A percentile compares a stretch with the other conserved stretches of the same genome.
Evolutionary conservation across 2,888 invertebrate species (phyloP).

Genomic region (Drosophila bunnanda): DNA sequence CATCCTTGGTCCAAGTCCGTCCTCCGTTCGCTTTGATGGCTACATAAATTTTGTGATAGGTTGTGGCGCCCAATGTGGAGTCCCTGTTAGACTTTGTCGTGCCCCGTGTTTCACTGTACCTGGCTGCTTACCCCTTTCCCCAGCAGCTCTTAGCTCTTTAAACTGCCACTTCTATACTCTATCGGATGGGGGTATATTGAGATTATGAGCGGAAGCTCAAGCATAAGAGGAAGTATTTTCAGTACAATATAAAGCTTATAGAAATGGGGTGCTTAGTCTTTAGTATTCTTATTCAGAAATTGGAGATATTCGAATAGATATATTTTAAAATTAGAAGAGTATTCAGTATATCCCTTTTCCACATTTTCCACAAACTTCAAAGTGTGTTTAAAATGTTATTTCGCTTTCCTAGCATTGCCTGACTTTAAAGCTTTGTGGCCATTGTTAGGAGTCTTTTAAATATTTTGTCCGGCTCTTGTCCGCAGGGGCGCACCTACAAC

Average conservation of each 20-base stretch:
- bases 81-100: slow-evolving; percentile 33
- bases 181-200: too few relatives aligned
- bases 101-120: slow-evolving; percentile 25
- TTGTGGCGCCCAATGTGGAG: slow-evolving; percentile 44
- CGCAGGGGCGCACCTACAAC: slow-evolving; percentile 45
- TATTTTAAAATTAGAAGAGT: background rate
- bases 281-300: background rate
- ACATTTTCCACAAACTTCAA: background rate
- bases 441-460: slow-evolving; percentile 33
- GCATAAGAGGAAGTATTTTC: background rate
- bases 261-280: background rate
- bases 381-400: slow-evolving; percentile 7
- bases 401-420: background rate
- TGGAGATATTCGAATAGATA: background rate
- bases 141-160: background rate
- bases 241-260: background rate
- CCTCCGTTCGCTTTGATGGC: slow-evolving; percentile 55
- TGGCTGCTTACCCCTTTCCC: background rate
- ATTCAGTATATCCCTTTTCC: background rate
- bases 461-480: slow-evolving; percentile 21
- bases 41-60: slow-evolving; percentile 60
- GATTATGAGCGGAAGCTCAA: background rate
- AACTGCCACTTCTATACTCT: slow-evolving; percentile 26
- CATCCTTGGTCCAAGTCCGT: slow-evolving; percentile 18
- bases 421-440: slow-evolving; percentile 2